These are phyloP conservation scores for Archocentrus centrarchus DNA, from an alignment of 2,113 vertebrate genomes.

Conservation along the genomic window DNA sequence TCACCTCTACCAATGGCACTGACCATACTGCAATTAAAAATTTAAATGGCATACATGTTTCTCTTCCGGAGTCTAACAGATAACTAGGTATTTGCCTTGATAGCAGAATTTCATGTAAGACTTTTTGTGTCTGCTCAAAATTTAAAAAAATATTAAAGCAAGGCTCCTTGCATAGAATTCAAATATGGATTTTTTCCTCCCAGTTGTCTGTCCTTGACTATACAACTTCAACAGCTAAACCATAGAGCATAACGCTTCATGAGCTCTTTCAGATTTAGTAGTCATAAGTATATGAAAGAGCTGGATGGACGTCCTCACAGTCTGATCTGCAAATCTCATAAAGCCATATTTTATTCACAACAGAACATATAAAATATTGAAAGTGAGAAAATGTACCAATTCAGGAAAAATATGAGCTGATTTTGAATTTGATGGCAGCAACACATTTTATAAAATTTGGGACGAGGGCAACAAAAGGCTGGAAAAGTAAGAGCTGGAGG, in stretches of 20 bases:
- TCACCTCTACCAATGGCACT: background rate
- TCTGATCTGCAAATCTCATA: background rate
- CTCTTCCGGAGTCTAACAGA: background rate
- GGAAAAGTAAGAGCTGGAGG: background rate
- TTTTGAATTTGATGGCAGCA: background rate
- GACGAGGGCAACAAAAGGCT: background rate
- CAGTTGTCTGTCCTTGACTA: background rate
- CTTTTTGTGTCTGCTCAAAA: background rate
- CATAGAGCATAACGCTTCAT: background rate
- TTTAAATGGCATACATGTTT: background rate
- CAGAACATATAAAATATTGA: background rate
- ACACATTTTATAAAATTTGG: background rate
- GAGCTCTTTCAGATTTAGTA: background rate
- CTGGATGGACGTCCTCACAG: background rate
- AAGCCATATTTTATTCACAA: background rate
- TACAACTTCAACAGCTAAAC: background rate
- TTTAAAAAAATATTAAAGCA: background rate
- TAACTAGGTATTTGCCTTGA: background rate
- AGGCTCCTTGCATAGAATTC: background rate
- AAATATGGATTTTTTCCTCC: background rate
- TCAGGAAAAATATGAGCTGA: background rate
- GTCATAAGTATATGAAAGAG: background rate
- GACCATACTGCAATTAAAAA: background rate
- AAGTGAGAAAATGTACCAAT: background rate
- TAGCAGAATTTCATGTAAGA: background rate